Base-by-base conservation (phyloP, 2,888 invertebrate genomes). In the Meliscaeva auricollis region DNA sequence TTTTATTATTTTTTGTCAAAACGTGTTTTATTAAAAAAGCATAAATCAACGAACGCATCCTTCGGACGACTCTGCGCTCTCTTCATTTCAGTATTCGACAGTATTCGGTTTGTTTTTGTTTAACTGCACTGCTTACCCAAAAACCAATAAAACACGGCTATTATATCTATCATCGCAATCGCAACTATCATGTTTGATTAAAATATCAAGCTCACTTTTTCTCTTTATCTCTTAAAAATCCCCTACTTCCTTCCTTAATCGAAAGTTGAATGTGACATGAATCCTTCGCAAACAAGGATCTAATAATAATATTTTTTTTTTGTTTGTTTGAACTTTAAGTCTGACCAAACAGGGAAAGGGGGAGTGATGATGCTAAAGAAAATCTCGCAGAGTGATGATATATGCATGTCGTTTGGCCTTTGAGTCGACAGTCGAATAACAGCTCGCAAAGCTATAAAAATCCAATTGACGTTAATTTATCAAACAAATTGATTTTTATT, bases 401-500 rank as follows among this genome's bases (percentile, higher is more conserved):
- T 20, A 74, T 69, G 69, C 68, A 64, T 52, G 68, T 69, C 46
- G 20, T 48, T 68, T 69, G 73, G 54, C 66, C 46, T 62, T 35
- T 17, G 30, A 38, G 30, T 26, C 62, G 9, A 35, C 6, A 35
- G 9, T 35, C 26, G 48, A 73, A 68, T 62, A 73, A 56, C 56
- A 66, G 20, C 20, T 64, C 26, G 38, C 58, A 58, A 41, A 64
- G 56, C 56, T 70, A 41, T 84, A 79, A 75, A 66, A 79, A 70
- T 69, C 60, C 84, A 75, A 84, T 79, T 72, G 70, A 75, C 26
- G 30, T 58, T 60, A 79, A 79, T 84, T 84, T 79, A 70, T 84
- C 75, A 84, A 79, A 66, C 69, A 84, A 84, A 84, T 79, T 79
- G 75, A 79, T 56, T 79, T 69, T 69, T 83, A 60, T 77, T 35